Conservation (phyloP, 2,113 vertebrate genomes). For the Vanacampus margaritifer region DNA sequence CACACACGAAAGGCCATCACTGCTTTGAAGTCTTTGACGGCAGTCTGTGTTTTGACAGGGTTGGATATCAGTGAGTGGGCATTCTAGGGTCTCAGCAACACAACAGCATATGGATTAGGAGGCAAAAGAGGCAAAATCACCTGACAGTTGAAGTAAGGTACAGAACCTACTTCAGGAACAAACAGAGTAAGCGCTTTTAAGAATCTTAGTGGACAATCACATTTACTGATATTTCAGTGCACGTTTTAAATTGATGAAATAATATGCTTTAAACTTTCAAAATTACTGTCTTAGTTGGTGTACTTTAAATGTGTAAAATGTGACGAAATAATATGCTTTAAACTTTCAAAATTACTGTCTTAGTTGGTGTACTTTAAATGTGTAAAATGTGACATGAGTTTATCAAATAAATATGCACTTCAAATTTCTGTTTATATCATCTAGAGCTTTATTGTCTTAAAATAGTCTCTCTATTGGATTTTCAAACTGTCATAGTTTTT, state of each 20-base stretch:
- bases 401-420: neutral
- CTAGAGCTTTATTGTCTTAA: neutral
- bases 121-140: neutral
- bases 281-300: neutral
- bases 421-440: neutral
- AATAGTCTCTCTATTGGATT: neutral
- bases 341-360: neutral
- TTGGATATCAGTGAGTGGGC: neutral
- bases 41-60: neutral
- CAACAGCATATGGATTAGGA: neutral
- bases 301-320: neutral
- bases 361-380: no score
- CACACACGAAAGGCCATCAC: constrained; percentile 2
- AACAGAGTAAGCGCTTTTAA: neutral
- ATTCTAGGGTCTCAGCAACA: neutral
- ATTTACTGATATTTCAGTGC: neutral
- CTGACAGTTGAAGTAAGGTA: neutral
- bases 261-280: no score
- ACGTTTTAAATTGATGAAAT: neutral
- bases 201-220: neutral
- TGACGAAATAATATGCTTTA: no score
- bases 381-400: neutral
- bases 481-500: neutral
- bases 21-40: constrained; percentile 12
- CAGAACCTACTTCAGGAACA: neutral